Evolutionary conservation across 92 coral and sea anemone species (phyloP).

Genomic region (Bergia puertoricense): DNA sequence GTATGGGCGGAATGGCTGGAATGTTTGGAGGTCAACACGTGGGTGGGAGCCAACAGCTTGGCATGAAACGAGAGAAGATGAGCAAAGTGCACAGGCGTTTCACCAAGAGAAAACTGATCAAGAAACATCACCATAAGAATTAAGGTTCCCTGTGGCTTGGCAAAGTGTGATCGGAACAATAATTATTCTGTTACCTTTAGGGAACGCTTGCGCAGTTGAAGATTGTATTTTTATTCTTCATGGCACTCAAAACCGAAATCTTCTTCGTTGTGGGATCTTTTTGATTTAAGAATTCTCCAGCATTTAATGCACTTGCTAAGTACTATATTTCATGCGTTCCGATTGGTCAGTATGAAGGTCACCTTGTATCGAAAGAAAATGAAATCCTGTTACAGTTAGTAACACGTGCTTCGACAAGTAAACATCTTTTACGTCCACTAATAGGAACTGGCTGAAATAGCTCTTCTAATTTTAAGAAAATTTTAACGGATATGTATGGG

Average conservation of each 20-base stretch:
- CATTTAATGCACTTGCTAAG: background rate
- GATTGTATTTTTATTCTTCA: background rate
- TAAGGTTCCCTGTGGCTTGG: background rate
- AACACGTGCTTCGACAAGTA: background rate
- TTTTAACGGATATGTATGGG: background rate
- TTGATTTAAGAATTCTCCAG: background rate
- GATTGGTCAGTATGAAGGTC: too few species aligned
- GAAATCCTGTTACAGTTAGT: background rate
- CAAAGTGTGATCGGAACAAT: background rate
- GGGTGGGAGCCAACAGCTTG: constrained; percentile 23
- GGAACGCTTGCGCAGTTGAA: constrained; percentile 9
- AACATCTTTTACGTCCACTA: too few species aligned
- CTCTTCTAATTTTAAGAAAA: too few species aligned
- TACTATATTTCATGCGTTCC: too few species aligned
- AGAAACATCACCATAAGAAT: constrained; percentile 63
- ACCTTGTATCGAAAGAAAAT: too few species aligned
- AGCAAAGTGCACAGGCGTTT: constrained; percentile 66
- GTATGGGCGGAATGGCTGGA: background rate
- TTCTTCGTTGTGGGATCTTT: background rate
- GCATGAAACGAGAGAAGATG: constrained; percentile 60
- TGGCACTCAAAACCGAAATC: background rate
- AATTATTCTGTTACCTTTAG: background rate
- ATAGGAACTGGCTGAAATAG: too few species aligned
- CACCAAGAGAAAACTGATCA: constrained; percentile 57
- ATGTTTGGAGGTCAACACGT: constrained; percentile 24